Evolutionary conservation across 2,113 vertebrate species (phyloP), one percentile per base, ranked within the genome.

Genomic region (Aspidoscelis tigris): DNA sequence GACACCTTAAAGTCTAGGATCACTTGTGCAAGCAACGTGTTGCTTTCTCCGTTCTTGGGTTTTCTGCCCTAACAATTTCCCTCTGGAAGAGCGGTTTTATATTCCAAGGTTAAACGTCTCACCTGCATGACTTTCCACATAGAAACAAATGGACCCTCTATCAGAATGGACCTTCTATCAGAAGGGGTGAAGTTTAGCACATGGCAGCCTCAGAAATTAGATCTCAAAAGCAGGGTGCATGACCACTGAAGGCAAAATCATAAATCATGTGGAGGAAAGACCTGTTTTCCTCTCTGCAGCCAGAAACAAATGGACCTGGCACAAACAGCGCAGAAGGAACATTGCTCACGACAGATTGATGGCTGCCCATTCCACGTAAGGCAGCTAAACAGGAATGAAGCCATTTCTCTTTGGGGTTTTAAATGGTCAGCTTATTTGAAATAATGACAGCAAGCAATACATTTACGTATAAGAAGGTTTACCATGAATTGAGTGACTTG

Each of bases 341-440:
- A 77, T 41, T 75, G 18, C 8, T 9, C 80, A 82, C 74, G 18
- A 1, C 2, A 3, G 4, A 1, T 47, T 77, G 5, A 18, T 0
- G 1, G 21, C 66, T 64, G 0, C 78, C 41, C 81, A 84, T 81
- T 78, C 70, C 33, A 0, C 0, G 16, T 43, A 1, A 0, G 0
- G 0, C 0, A 24, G 53, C 71, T 7, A 3, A 50, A 18, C 3
- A 0, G 14, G 0, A 43, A 74, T 66, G 89, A 24, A 81, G 41
- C 84, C 12, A 0, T 33, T 83, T 73, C n/a, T 33, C 12, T 55
- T 16, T 76, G 72, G 26, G 33, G 64, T 0, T 78, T 72, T 24
- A n/a, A 4, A 39, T 50, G 47, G n/a, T 7, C 69, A 0, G 0
- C 0, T 2, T 1, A 0, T 71, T 10, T 22, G 47, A 0, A 16